Conservation (phyloP, 2,888 invertebrate species). For the Morinoia aosen region DNA sequence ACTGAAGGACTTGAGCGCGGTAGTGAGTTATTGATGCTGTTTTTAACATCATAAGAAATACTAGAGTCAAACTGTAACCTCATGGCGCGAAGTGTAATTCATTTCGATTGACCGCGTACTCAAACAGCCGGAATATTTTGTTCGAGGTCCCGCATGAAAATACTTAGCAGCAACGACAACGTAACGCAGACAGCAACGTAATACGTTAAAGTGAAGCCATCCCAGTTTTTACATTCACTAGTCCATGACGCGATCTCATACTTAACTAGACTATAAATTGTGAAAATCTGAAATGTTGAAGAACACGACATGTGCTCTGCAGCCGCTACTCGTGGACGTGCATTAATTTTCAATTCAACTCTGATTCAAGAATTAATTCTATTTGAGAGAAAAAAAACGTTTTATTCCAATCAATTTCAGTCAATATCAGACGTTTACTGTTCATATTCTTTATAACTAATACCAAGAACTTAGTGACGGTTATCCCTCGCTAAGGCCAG, state of each 20-base stretch:
- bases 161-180: neutral
- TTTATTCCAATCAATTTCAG: no score
- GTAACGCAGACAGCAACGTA: neutral
- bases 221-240: neutral
- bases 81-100: neutral
- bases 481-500: no score
- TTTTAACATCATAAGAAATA: no score
- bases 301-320: neutral
- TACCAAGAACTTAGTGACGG: no score
- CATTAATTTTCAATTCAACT: neutral
- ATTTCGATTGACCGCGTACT: neutral
- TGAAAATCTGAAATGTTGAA: neutral
- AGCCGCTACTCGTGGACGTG: neutral
- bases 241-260: neutral
- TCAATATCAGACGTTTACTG: no score
- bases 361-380: neutral
- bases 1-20: no score
- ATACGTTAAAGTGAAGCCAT: neutral
- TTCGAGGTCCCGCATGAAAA: neutral
- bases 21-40: no score
- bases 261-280: neutral
- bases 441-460: no score
- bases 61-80: no score
- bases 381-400: no score
- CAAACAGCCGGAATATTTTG: neutral